Percentiles rank a stretch among this genome's conserved stretches.
phyloP scores from a whole-genome alignment of 2,888 invertebrate genomes.

The Thumatha senex region DNA sequence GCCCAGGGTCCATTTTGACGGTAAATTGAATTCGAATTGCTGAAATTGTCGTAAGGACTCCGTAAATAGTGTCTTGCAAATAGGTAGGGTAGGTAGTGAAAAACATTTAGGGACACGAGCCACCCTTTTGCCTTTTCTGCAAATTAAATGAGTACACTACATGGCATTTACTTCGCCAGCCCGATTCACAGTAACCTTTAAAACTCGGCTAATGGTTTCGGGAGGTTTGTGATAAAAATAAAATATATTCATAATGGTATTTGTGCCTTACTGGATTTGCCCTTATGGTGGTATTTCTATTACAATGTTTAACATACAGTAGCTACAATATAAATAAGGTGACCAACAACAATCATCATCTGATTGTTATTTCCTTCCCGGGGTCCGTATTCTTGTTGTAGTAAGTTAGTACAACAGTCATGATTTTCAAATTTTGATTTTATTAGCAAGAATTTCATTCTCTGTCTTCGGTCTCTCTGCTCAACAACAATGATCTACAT shows the following conservation, averaged over 20 bases:
- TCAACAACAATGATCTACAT: too few species aligned
- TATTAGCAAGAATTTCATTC: too few species aligned
- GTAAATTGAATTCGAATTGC: constrained; percentile 78
- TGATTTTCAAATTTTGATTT: too few species aligned
- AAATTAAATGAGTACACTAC: constrained; percentile 67
- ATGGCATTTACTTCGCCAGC: constrained; percentile 18
- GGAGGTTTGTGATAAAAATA: constrained; percentile 2
- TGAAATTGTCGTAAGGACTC: constrained; percentile 50
- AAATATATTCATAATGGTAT: neutral
- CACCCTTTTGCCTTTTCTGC: constrained; percentile 72
- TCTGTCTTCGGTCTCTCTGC: too few species aligned
- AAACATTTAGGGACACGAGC: constrained; percentile 61
- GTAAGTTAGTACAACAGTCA: too few species aligned
- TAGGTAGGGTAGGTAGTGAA: constrained; percentile 64
- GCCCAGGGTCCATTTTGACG: constrained; percentile 69
- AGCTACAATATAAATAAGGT: neutral
- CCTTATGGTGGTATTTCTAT: neutral
- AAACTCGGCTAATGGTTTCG: constrained; percentile 12
- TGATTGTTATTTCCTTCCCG: too few species aligned
- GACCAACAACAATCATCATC: too few species aligned
- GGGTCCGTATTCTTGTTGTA: too few species aligned
- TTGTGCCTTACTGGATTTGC: neutral
- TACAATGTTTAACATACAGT: too few species aligned
- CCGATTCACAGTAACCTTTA: constrained; percentile 13
- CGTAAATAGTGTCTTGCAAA: constrained; percentile 74